Conservation (phyloP, 2,888 invertebrate species). For the Platycheirus rosarum region DNA sequence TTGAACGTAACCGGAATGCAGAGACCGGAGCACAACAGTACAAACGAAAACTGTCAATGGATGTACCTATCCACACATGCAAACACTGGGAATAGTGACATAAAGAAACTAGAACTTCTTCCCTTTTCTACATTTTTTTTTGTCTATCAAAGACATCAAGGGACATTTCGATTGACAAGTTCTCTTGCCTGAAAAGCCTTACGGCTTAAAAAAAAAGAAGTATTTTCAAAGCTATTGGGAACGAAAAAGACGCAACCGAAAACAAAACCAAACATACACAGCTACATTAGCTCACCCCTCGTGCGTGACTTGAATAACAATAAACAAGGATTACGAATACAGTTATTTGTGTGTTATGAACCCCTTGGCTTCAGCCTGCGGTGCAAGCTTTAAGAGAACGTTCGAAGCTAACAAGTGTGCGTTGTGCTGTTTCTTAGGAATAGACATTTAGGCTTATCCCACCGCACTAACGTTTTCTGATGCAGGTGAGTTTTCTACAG, state of each 20-base stretch:
- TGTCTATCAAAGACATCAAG: slow-evolving; percentile 36
- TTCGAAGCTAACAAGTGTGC: slow-evolving; percentile 30
- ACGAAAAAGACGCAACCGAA: slow-evolving; percentile 11
- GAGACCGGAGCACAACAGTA: slow-evolving; percentile 41
- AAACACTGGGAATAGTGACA: background rate
- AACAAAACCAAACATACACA: slow-evolving; percentile 34
- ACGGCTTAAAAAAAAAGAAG: slow-evolving; percentile 4
- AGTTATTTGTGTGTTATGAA: slow-evolving; percentile 52
- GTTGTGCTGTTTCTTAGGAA: slow-evolving; percentile 12
- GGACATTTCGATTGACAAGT: slow-evolving; percentile 64
- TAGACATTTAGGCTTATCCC: slow-evolving; percentile 16
- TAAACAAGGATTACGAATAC: slow-evolving; percentile 67
- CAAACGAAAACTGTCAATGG: no score
- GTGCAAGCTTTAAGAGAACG: slow-evolving; percentile 16
- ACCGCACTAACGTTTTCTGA: background rate
- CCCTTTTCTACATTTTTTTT: background rate
- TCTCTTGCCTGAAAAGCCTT: slow-evolving; percentile 25
- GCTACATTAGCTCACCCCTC: slow-evolving; percentile 55
- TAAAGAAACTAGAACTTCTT: slow-evolving; percentile 34
- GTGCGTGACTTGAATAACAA: slow-evolving; percentile 68
- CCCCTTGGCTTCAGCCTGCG: slow-evolving; percentile 14
- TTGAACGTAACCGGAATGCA: slow-evolving; percentile 62
- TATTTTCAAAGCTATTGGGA: slow-evolving; percentile 30
- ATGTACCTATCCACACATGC: no score
- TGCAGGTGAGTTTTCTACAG: slow-evolving; percentile 34